A percentile compares a stretch with the other conserved stretches of the same genome.
phyloP scores from a whole-genome alignment of 2,797 vertebrate genomes.

The Crenichthys baileyi region DNA sequence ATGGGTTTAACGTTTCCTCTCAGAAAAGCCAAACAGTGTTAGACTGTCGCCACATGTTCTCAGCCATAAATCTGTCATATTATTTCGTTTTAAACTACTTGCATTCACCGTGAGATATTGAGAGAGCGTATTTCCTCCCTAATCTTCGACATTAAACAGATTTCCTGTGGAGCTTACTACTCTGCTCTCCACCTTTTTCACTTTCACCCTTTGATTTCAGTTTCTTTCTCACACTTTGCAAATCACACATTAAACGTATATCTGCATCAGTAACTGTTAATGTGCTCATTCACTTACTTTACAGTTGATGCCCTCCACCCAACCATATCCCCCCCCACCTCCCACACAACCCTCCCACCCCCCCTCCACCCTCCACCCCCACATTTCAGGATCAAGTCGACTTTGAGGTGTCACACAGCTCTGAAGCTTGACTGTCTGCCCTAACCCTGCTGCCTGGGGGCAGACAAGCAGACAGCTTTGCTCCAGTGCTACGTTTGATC shows the following conservation, averaged over 20 bases:
- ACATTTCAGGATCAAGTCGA: slow-evolving; percentile 67
- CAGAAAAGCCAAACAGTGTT: slow-evolving; percentile 34
- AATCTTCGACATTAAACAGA: slow-evolving; percentile 70
- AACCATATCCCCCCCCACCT: not conserved
- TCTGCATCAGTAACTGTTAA: slow-evolving; percentile 51
- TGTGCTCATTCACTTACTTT: slow-evolving; percentile 33
- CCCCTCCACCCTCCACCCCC: not conserved
- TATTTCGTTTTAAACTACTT: slow-evolving; percentile 55
- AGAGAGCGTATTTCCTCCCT: slow-evolving; percentile 53
- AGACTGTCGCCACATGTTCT: slow-evolving; percentile 55
- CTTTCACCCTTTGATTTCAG: slow-evolving; percentile 50
- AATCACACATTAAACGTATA: slow-evolving; percentile 59
- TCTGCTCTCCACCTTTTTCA: slow-evolving; percentile 49
- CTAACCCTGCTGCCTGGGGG: slow-evolving; percentile 64
- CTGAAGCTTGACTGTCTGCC: slow-evolving; percentile 73
- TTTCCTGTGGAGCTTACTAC: slow-evolving; percentile 64
- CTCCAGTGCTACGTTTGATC: slow-evolving; percentile 65
- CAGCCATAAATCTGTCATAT: slow-evolving; percentile 48
- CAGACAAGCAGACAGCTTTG: slow-evolving; percentile 63
- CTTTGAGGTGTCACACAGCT: slow-evolving; percentile 73
- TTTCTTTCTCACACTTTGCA: slow-evolving; percentile 48
- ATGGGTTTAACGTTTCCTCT: slow-evolving; percentile 55
- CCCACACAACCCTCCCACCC: no score
- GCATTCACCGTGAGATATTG: slow-evolving; percentile 40
- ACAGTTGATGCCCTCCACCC: slow-evolving; percentile 19